Percentiles rank a stretch among this genome's conserved stretches.
Evolutionary conservation across 2,888 invertebrate genomes (phyloP).

Genomic region (Podabrus alpinus): DNA sequence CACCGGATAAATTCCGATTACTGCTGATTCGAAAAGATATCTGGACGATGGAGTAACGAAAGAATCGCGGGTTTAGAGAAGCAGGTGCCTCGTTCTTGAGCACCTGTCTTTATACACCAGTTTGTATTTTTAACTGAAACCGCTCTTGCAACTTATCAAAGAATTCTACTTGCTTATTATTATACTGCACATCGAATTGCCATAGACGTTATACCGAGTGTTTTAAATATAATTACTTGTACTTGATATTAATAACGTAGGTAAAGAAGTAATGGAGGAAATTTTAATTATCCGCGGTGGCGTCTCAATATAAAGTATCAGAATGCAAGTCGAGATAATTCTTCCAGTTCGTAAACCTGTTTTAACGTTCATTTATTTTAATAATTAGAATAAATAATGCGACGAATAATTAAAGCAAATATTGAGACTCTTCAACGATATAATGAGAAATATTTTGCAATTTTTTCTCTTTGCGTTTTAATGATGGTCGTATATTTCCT

Average conservation of each 20-base stretch:
- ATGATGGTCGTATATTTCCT: neutral
- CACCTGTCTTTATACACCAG: conserved; percentile 42
- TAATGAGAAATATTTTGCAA: conserved; percentile 11
- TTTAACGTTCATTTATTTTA: conserved; percentile 7
- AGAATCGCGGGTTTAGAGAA: conserved; percentile 17
- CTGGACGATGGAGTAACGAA: conserved; percentile 8
- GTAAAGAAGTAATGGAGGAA: neutral
- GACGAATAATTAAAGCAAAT: conserved; percentile 7
- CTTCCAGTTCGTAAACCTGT: conserved; percentile 10
- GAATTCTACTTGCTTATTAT: conserved; percentile 24
- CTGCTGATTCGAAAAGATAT: neutral
- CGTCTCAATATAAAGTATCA: neutral
- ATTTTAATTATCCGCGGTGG: neutral
- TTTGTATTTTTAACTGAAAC: conserved; percentile 43
- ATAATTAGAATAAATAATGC: conserved; percentile 20
- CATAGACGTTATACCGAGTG: conserved; percentile 19
- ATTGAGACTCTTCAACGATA: conserved; percentile 10
- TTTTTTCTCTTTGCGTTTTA: neutral
- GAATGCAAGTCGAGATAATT: conserved; percentile 5
- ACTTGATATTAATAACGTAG: neutral
- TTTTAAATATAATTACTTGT: conserved; percentile 13
- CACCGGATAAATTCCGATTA: conserved; percentile 18
- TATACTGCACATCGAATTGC: conserved; percentile 15
- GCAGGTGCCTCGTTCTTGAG: conserved; percentile 40
- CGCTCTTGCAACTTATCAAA: conserved; percentile 41